A percentile compares a stretch with the other conserved stretches of the same genome.
These are phyloP conservation scores for Eupeodes luniger DNA, from an alignment of 2,888 invertebrate species.

Conservation along the genomic window DNA sequence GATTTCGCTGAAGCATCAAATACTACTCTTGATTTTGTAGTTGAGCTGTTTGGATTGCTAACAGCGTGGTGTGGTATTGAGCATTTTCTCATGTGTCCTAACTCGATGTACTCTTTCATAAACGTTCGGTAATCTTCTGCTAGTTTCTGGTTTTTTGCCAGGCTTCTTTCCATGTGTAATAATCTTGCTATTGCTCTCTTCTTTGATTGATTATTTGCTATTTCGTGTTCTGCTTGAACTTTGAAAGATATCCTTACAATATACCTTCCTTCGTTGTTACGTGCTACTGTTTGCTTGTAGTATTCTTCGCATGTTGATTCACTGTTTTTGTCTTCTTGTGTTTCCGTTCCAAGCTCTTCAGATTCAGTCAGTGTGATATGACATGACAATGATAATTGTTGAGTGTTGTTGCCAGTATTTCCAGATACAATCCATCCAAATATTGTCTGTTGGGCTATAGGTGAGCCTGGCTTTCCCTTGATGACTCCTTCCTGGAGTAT, in stretches of 20 bases:
- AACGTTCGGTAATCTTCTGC: neutral
- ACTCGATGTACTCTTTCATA: neutral
- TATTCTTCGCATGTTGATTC: slow-evolving; percentile 12
- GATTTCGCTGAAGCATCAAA: too few species aligned
- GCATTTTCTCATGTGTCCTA: neutral
- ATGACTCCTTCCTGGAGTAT: neutral
- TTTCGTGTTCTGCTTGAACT: neutral
- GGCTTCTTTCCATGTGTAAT: neutral
- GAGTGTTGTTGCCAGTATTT: slow-evolving; percentile 10
- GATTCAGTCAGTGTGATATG: slow-evolving; percentile 4
- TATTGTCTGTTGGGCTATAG: slow-evolving; percentile 1
- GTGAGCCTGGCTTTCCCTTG: slow-evolving; percentile 7
- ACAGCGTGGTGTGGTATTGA: neutral
- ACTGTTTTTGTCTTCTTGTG: neutral
- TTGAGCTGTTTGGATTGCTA: neutral
- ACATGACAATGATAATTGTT: slow-evolving; percentile 6
- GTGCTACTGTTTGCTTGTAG: slow-evolving; percentile 1
- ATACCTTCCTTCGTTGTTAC: slow-evolving; percentile 11
- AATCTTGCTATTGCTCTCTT: slow-evolving; percentile 1
- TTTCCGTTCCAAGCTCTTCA: neutral
- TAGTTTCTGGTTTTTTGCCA: neutral
- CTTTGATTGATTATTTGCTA: neutral
- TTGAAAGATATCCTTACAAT: slow-evolving; percentile 23
- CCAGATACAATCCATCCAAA: neutral
- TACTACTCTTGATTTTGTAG: too few species aligned